These are phyloP conservation scores for Eupristina koningsbergeri DNA, from an alignment of 1,140 invertebrate genomes.

Conservation along the genomic window DNA sequence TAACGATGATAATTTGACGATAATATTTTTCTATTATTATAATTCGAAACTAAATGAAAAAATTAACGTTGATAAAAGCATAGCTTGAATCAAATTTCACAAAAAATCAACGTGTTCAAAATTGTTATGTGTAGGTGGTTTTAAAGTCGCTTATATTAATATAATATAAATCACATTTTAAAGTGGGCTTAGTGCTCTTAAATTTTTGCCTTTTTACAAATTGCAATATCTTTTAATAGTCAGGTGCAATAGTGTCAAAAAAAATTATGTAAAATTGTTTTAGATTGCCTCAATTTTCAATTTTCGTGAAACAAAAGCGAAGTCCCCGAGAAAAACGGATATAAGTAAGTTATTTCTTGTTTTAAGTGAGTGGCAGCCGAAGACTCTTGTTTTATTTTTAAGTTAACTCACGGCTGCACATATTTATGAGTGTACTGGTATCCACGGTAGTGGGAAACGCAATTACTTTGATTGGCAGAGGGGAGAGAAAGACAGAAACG, in stretches of 20 bases:
- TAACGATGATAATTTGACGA: too few relatives aligned
- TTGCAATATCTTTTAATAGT: not conserved
- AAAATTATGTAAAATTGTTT: conserved; percentile 5
- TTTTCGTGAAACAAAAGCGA: not conserved
- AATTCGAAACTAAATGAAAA: too few relatives aligned
- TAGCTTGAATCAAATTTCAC: too few relatives aligned
- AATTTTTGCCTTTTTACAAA: not conserved
- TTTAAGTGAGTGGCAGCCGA: not conserved
- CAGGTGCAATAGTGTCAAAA: not conserved
- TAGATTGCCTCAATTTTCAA: not conserved
- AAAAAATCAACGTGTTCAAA: too few relatives aligned
- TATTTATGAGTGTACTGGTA: not conserved
- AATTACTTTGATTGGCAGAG: not conserved
- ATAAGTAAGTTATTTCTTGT: not conserved
- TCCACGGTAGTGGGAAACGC: not conserved
- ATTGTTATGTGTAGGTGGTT: too few relatives aligned
- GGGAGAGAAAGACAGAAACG: not conserved
- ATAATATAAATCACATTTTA: not conserved
- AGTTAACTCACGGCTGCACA: not conserved
- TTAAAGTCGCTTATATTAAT: not conserved
- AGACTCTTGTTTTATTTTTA: conserved; percentile 16
- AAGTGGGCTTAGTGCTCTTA: not conserved
- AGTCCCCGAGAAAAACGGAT: not conserved
- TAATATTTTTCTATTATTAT: too few relatives aligned
- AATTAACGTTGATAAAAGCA: too few relatives aligned